phyloP scores from a whole-genome alignment of 1,140 invertebrate species.

The Drosophila hydei region DNA sequence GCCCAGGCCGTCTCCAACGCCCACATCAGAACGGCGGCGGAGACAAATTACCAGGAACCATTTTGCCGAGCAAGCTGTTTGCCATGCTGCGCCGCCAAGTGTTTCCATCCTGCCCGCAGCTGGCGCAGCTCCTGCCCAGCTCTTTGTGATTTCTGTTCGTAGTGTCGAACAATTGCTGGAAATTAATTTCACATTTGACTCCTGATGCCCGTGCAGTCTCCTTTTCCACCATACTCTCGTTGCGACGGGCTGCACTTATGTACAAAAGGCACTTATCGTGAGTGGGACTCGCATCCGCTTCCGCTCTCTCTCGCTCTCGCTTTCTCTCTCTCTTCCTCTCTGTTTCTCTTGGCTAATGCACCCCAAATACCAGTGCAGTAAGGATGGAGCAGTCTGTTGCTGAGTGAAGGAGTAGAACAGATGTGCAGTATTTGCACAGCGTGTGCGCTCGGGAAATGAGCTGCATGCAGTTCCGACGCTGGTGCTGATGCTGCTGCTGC shows the following conservation, averaged over 20 bases:
- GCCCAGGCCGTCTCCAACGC: not conserved
- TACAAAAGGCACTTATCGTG: conserved; percentile 65
- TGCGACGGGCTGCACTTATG: conserved; percentile 46
- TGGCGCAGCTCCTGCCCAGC: conserved; percentile 2
- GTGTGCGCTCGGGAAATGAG: conserved; percentile 56
- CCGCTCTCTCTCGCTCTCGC: conserved; percentile 50
- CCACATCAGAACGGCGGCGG: conserved; percentile 14
- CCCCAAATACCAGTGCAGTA: conserved; percentile 35
- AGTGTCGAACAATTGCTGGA: conserved; percentile 63
- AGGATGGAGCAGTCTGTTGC: not conserved
- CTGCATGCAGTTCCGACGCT: conserved; percentile 47
- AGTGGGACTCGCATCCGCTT: conserved; percentile 60
- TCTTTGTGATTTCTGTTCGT: conserved; percentile 53
- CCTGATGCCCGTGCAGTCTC: conserved; percentile 43
- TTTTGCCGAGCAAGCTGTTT: conserved; percentile 55
- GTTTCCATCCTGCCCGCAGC: conserved; percentile 5
- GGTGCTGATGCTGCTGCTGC: not conserved
- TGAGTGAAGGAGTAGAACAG: conserved; percentile 6
- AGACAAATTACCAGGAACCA: conserved; percentile 60
- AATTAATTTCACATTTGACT: conserved; percentile 70
- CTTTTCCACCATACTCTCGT: not conserved
- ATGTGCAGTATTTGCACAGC: conserved; percentile 46
- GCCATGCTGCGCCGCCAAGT: conserved; percentile 23
- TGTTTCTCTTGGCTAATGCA: conserved; percentile 40
- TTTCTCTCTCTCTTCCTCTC: conserved; percentile 27